phyloP scores from a whole-genome alignment of 2,797 vertebrate species.

The Scomberomorus guttatus region DNA sequence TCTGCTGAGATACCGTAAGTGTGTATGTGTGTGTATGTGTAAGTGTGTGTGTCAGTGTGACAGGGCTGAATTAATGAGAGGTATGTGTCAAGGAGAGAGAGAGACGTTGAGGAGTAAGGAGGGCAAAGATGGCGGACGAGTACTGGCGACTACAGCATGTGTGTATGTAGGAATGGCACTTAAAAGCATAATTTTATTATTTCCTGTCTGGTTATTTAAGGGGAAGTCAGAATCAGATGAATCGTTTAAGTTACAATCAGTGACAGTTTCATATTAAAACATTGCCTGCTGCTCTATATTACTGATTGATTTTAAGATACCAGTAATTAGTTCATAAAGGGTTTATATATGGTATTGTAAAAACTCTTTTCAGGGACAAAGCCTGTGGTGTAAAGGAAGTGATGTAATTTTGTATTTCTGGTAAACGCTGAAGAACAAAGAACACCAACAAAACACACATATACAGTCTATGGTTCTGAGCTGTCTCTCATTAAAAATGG shows the following conservation, averaged over 20 bases:
- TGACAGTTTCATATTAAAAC: constrained; percentile 57
- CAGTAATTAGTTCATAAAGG: constrained; percentile 23
- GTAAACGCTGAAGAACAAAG: constrained; percentile 11
- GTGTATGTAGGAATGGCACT: constrained; percentile 56
- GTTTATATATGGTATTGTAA: constrained; percentile 23
- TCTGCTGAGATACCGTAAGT: constrained; percentile 50
- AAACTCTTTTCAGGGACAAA: constrained; percentile 20
- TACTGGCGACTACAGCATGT: constrained; percentile 55
- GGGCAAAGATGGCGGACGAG: constrained; percentile 74
- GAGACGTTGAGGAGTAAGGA: constrained; percentile 72
- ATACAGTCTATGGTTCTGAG: too few species aligned
- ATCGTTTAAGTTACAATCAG: constrained; percentile 51
- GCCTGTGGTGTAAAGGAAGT: constrained; percentile 20
- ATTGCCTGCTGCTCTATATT: constrained; percentile 11
- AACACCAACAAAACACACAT: background rate
- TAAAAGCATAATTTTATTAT: constrained; percentile 68
- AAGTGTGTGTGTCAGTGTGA: constrained; percentile 71
- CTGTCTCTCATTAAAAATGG: too few species aligned
- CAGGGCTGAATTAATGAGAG: constrained; percentile 84
- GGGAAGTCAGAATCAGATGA: constrained; percentile 51
- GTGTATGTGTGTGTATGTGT: constrained; percentile 46
- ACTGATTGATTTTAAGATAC: constrained; percentile 14
- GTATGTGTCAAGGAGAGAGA: constrained; percentile 71
- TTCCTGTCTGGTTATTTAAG: constrained; percentile 63
- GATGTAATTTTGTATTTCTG: constrained; percentile 31